Percentiles rank a stretch among this genome's conserved stretches.
Evolutionary conservation across 2,113 vertebrate genomes (phyloP).

Genomic region (Carettochelys insculpta): DNA sequence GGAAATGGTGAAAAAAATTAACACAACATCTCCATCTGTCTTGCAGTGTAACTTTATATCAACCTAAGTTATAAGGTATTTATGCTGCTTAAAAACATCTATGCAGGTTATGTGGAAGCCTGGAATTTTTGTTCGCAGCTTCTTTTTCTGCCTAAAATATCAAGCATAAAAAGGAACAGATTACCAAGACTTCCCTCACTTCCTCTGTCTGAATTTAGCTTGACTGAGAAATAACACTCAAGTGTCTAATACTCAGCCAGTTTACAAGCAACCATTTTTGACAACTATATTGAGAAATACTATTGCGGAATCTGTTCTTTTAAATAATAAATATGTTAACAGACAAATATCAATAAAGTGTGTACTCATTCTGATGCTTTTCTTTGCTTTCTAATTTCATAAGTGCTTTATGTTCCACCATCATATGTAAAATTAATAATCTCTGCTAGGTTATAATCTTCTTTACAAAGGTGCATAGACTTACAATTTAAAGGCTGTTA

Average conservation of each 20-base stretch:
- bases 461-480: constrained; percentile 34
- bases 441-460: not conserved
- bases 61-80: not conserved
- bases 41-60: not conserved
- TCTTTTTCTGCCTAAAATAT: not conserved
- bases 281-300: not conserved
- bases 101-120: not conserved
- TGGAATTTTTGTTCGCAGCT: not conserved
- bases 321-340: not conserved
- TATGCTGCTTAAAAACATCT: not conserved
- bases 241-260: not conserved
- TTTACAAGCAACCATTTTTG: not conserved
- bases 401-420: not conserved
- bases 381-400: not conserved
- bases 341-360: not conserved
- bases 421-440: constrained; percentile 30
- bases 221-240: not conserved
- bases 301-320: not conserved
- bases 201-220: not conserved
- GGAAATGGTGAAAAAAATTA: not conserved
- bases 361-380: not conserved
- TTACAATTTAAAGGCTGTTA: constrained; percentile 8
- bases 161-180: not conserved
- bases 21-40: not conserved
- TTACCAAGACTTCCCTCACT: not conserved